These are phyloP conservation scores for Pyrrhosoma nymphula DNA, from an alignment of 2,888 invertebrate species.

Conservation along the genomic window DNA sequence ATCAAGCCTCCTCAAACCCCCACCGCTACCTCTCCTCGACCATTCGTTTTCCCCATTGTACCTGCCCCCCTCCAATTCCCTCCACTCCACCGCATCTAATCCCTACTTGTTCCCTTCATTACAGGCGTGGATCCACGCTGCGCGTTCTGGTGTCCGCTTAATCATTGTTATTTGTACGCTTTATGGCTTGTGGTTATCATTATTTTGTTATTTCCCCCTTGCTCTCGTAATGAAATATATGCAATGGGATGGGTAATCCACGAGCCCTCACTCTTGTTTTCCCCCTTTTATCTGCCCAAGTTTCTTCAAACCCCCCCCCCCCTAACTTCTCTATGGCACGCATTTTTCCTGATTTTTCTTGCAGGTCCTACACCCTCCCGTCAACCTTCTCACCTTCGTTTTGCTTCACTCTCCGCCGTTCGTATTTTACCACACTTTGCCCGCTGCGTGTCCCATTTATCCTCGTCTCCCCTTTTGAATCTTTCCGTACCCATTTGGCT, in stretches of 20 bases:
- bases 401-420: background rate
- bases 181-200: background rate
- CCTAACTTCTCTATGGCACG: background rate
- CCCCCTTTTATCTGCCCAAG: background rate
- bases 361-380: background rate
- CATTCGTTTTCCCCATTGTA: background rate
- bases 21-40: background rate
- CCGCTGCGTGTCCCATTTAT: background rate
- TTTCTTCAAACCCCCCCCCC: background rate
- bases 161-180: slow-evolving; percentile 39
- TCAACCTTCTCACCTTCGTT: background rate
- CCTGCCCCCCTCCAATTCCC: background rate
- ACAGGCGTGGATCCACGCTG: background rate
- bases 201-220: background rate
- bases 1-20: background rate
- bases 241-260: background rate
- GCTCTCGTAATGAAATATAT: background rate
- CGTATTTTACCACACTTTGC: slow-evolving; percentile 13
- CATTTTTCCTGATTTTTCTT: background rate
- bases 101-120: background rate
- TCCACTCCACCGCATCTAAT: background rate
- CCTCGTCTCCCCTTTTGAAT: background rate
- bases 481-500: slow-evolving; percentile 2
- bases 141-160: background rate
- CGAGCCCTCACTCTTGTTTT: background rate